These are phyloP conservation scores for Formicarius rufipectus DNA, from an alignment of 2,113 vertebrate genomes.

Conservation along the genomic window DNA sequence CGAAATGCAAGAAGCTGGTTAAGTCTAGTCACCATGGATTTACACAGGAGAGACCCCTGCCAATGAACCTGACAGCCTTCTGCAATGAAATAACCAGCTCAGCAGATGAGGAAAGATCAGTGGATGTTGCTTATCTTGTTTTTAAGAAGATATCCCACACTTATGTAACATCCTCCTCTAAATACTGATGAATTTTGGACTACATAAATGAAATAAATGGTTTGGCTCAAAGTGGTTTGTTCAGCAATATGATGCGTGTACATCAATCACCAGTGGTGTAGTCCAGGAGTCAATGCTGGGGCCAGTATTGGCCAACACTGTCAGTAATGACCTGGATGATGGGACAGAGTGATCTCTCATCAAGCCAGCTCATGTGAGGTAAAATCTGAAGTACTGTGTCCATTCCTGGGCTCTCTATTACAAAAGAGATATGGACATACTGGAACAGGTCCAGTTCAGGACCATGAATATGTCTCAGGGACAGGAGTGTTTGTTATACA, in stretches of 20 bases:
- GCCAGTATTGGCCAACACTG: not conserved
- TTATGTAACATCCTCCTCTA: not conserved
- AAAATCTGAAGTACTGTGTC: not conserved
- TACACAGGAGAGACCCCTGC: not conserved
- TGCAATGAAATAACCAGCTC: not conserved
- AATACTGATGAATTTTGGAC: not conserved
- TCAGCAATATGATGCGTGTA: not conserved
- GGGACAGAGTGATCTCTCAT: not conserved
- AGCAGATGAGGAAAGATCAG: not conserved
- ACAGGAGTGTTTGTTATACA: not conserved
- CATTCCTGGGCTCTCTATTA: too few species aligned
- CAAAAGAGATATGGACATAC: not conserved
- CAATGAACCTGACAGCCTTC: not conserved
- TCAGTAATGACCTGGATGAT: not conserved
- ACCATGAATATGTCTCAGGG: not conserved
- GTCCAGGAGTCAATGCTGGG: not conserved
- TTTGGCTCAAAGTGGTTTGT: not conserved
- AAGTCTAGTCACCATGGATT: not conserved
- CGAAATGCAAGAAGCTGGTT: not conserved
- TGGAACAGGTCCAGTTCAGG: not conserved
- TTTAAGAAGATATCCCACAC: not conserved
- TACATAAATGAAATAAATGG: fast-evolving
- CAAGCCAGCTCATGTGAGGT: not conserved
- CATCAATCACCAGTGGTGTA: too few species aligned
- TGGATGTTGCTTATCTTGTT: not conserved